These are phyloP conservation scores for Pocota personata DNA, from an alignment of 2,888 invertebrate species.

Conservation along the genomic window DNA sequence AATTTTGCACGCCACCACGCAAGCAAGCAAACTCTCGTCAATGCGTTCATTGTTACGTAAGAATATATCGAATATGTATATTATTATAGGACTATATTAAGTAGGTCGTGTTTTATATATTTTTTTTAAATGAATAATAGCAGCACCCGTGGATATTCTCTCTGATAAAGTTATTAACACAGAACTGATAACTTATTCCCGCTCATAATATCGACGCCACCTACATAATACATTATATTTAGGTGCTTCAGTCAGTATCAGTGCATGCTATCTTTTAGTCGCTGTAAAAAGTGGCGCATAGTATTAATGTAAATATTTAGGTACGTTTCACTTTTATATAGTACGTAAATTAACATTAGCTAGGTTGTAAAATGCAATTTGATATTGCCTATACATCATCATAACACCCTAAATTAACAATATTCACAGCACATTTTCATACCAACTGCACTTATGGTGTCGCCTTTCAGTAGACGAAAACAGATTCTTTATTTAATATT, in stretches of 20 bases:
- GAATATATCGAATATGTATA: background rate
- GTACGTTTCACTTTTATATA: background rate
- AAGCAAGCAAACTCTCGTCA: background rate
- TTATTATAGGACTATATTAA: background rate
- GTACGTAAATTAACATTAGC: background rate
- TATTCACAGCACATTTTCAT: background rate
- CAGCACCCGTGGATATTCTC: background rate
- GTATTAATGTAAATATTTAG: background rate
- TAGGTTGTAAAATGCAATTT: background rate
- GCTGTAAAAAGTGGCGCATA: background rate
- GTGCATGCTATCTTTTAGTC: background rate
- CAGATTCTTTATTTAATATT: background rate
- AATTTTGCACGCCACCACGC: background rate
- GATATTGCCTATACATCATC: background rate
- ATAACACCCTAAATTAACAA: background rate
- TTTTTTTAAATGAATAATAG: background rate
- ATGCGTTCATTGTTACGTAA: background rate
- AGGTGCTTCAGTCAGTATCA: background rate
- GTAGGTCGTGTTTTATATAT: conserved; percentile 1
- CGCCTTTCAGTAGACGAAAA: background rate
- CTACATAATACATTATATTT: too few species aligned
- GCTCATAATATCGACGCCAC: background rate
- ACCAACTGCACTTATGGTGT: background rate
- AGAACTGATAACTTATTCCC: background rate
- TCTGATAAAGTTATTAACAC: background rate